Percentiles rank a stretch among this genome's conserved stretches.
phyloP scores from a whole-genome alignment of 2,888 invertebrate genomes.

The Quadroppia sp. region DNA sequence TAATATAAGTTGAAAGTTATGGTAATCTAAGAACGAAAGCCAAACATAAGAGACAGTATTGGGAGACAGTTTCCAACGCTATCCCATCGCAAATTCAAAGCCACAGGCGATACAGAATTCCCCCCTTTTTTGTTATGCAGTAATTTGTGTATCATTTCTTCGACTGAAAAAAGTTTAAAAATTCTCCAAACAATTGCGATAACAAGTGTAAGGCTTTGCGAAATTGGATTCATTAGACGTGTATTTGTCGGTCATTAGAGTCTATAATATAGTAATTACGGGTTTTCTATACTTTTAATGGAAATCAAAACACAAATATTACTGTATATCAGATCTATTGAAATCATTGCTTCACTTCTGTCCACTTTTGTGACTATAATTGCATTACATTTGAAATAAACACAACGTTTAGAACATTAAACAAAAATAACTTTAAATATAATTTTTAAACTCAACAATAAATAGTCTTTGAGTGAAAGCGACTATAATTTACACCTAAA shows the following conservation, averaged over 20 bases:
- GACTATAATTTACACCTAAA: neutral
- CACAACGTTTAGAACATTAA: no score
- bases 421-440: no score
- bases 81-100: constrained; percentile 15
- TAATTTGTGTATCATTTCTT: neutral
- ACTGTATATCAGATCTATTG: neutral
- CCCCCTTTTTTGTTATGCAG: constrained; percentile 28
- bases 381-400: neutral
- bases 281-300: constrained; percentile 20
- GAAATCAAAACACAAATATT: neutral
- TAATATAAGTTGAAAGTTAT: constrained; percentile 16
- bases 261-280: constrained; percentile 35
- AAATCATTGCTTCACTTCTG: neutral
- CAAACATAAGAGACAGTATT: neutral
- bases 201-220: constrained; percentile 30
- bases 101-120: constrained; percentile 9
- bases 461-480: neutral
- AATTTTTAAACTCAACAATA: no score
- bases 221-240: constrained; percentile 19
- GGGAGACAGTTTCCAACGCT: neutral
- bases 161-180: neutral
- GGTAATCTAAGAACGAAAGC: constrained; percentile 4
- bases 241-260: constrained; percentile 27
- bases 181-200: constrained; percentile 33
- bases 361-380: neutral